Conservation (phyloP, 2,888 invertebrate genomes). For the Branchinecta sandiegonensis region DNA sequence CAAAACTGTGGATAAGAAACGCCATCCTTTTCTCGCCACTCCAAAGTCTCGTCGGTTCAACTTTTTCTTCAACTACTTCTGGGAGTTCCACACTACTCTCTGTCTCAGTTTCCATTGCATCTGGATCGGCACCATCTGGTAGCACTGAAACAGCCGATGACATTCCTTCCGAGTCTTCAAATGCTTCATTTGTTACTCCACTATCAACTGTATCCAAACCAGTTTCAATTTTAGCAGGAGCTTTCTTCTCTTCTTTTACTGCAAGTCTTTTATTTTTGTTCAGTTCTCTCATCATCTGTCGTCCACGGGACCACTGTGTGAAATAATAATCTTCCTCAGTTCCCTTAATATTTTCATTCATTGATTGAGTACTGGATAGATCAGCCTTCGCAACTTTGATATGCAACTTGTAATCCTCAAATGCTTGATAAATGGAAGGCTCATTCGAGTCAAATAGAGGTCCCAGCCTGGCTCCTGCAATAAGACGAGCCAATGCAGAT, state of each 20-base stretch:
- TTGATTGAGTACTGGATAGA: too few relatives aligned
- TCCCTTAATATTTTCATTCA: background rate
- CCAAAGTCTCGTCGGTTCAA: background rate
- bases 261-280: background rate
- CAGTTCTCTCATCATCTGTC: background rate
- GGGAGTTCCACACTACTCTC: background rate
- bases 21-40: slow-evolving; percentile 4
- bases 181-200: background rate
- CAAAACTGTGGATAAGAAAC: slow-evolving; percentile 5
- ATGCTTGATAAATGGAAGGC: background rate
- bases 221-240: background rate
- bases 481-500: background rate
- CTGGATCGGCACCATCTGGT: background rate
- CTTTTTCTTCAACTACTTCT: background rate
- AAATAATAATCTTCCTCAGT: background rate
- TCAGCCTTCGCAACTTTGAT: background rate
- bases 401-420: slow-evolving; percentile 9
- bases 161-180: background rate
- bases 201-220: slow-evolving; percentile 6
- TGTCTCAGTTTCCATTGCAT: background rate
- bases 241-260: background rate
- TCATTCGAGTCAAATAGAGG: background rate
- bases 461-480: background rate
- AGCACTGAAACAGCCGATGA: background rate
- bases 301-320: background rate